Evolutionary conservation across 2,797 vertebrate genomes (phyloP), one percentile per base, ranked within the genome.

Genomic region (Onychomys torridus): DNA sequence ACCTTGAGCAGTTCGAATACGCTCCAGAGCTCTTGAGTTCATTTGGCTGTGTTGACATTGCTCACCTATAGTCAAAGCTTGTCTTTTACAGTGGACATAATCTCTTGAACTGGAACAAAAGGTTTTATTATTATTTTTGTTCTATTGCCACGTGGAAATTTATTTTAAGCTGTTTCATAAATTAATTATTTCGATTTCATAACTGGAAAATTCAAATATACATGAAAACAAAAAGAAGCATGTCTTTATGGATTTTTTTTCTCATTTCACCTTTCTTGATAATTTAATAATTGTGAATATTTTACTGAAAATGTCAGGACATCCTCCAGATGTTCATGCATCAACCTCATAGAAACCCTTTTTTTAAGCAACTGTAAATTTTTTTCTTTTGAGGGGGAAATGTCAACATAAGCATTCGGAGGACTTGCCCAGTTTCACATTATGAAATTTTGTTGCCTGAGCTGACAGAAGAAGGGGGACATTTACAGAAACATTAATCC

Each of bases 71-170:
- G 55, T 91, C 37, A 77, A 76, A 79, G 71, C 4, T 59, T 71
- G 3, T 27, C 12, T 89, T 79, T 86, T 46, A 49, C 14, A 52
- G 12, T n/a, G 49, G 5, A 37, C 12, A 34, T 84, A 73, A 69
- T 40, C 6, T 95, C 57, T 73, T 93, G 29, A 32, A 89, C 34
- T 1, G 46, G 9, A 94, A 37, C 27, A 19, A 91, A 81, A 37
- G 63, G 12, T 82, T 61, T 95, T 34, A 1, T 63, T 95, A 37
- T 21, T 67, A 43, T 63, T 81, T 76, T 94, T 85, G 17, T 55
- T 94, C 17, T 69, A 23, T 84, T 32, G 46, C 34, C 23, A 40
- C 19, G 19, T 11, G 77, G 43, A 76, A 13, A 49, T 32, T 1
- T 55, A 81, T 77, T 63, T 86, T 81, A 55, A 85, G 83, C 6